Evolutionary conservation across 2,113 vertebrate genomes (phyloP).

Genomic region (Taurulus bubalis): DNA sequence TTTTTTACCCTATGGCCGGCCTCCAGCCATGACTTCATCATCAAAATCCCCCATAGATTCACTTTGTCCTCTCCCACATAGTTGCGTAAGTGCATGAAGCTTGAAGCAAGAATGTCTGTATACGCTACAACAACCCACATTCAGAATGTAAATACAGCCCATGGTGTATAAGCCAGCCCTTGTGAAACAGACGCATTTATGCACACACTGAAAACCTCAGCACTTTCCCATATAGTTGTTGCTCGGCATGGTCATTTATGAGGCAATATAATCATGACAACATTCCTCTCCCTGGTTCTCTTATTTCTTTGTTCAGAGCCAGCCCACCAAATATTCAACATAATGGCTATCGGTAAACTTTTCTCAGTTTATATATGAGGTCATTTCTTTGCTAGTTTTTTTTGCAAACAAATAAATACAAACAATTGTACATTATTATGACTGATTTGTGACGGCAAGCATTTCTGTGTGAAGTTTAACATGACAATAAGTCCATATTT

Average conservation of each 20-base stretch:
- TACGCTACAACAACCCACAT: neutral
- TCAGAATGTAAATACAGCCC: conserved; percentile 5
- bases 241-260: conserved; percentile 33
- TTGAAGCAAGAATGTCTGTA: conserved; percentile 6
- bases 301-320: conserved; percentile 12
- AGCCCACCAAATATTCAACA: conserved; percentile 32
- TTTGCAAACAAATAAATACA: neutral
- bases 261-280: conserved; percentile 36
- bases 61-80: conserved; percentile 39
- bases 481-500: neutral
- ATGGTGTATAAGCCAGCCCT: neutral
- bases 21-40: conserved; percentile 34
- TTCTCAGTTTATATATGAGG: neutral
- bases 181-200: neutral
- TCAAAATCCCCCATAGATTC: conserved; percentile 50
- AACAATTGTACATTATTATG: neutral
- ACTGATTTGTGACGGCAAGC: neutral
- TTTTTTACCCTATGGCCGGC: conserved; percentile 29
- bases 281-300: conserved; percentile 28
- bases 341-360: neutral
- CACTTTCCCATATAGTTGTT: conserved; percentile 30
- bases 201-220: neutral
- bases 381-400: neutral
- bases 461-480: neutral
- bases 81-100: conserved; percentile 40